Conservation (phyloP, 2,888 invertebrate genomes). For the Drosophila neoperkinsi region DNA sequence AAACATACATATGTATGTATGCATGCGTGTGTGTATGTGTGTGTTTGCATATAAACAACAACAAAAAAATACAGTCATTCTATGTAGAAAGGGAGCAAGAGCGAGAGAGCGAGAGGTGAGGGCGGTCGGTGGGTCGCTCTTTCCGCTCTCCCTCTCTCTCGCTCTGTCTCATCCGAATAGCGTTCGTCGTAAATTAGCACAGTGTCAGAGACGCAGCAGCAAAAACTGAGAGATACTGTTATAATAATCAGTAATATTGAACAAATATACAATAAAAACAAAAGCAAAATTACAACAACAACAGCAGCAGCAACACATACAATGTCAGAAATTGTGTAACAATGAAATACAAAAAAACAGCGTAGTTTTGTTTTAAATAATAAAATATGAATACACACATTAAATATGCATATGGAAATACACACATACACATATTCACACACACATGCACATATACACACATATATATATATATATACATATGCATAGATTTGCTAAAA, state of each 20-base stretch:
- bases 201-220: slow-evolving; percentile 57
- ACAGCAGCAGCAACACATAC: slow-evolving; percentile 17
- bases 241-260: slow-evolving; percentile 56
- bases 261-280: slow-evolving; percentile 27
- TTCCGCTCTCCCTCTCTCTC: slow-evolving; percentile 16
- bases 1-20: slow-evolving; percentile 19
- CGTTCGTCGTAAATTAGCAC: slow-evolving; percentile 61
- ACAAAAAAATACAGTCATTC: slow-evolving; percentile 38
- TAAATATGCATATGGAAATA: background rate
- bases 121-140: slow-evolving; percentile 14
- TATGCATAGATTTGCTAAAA: background rate
- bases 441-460: background rate
- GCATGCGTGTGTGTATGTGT: background rate
- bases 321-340: slow-evolving; percentile 57
- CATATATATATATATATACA: background rate
- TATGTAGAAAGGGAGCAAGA: slow-evolving; percentile 32
- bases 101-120: slow-evolving; percentile 26
- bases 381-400: slow-evolving; percentile 9
- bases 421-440: background rate
- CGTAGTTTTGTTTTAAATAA: slow-evolving; percentile 11
- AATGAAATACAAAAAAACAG: slow-evolving; percentile 24
- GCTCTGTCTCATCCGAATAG: slow-evolving; percentile 40
- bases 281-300: slow-evolving; percentile 48
- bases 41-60: slow-evolving; percentile 16
- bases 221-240: slow-evolving; percentile 63